Conservation (phyloP, 2,888 invertebrate genomes). For the Hesperia comma region DNA sequence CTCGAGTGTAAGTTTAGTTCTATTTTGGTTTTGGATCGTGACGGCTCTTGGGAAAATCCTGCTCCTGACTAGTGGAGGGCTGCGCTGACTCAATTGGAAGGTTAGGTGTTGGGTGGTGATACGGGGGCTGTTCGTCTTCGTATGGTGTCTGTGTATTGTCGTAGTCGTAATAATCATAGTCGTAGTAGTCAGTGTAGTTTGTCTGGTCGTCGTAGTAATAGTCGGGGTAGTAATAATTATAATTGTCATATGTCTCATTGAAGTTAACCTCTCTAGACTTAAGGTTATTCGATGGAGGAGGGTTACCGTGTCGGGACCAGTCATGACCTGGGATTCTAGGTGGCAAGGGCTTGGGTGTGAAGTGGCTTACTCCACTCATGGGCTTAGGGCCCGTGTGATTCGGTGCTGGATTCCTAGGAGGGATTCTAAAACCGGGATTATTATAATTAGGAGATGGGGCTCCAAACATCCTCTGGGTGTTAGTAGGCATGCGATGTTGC, state of each 20-base stretch:
- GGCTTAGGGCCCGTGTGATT: background rate
- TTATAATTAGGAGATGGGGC: constrained; percentile 20
- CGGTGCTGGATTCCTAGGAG: constrained; percentile 1
- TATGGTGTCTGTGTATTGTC: background rate
- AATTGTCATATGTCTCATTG: background rate
- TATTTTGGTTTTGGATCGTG: constrained; percentile 41
- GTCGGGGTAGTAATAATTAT: background rate
- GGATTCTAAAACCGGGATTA: constrained; percentile 3
- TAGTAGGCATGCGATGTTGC: constrained; percentile 26
- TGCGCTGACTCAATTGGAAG: constrained; percentile 8
- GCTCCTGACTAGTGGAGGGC: constrained; percentile 20
- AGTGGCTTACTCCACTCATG: constrained; percentile 24
- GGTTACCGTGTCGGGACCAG: background rate
- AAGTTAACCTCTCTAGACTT: background rate
- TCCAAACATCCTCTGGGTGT: constrained; percentile 19
- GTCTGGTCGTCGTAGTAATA: constrained; percentile 19
- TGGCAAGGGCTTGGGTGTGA: background rate
- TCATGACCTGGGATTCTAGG: constrained; percentile 4
- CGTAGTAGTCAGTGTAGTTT: constrained; percentile 6
- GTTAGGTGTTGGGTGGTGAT: background rate
- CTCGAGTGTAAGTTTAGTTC: constrained; percentile 45
- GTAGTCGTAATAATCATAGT: background rate
- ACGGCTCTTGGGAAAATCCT: constrained; percentile 42
- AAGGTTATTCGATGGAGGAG: background rate
- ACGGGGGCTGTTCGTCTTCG: background rate